A percentile compares a stretch with the other conserved stretches of the same genome.
Evolutionary conservation across 2,797 vertebrate species (phyloP).

Genomic region (Champsocephalus esox): DNA sequence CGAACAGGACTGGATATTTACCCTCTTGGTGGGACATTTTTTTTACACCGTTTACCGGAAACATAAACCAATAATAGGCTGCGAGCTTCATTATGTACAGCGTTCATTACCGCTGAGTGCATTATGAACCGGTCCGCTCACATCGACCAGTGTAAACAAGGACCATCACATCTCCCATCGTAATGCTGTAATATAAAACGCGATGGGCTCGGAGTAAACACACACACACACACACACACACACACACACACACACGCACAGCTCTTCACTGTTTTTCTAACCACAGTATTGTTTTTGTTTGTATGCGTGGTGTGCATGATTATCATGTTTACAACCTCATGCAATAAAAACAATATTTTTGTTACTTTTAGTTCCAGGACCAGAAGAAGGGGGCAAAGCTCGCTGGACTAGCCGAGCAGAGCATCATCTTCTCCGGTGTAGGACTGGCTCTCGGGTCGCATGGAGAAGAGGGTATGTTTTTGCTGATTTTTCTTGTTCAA

Average conservation of each 20-base stretch:
- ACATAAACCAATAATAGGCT: constrained; percentile 42
- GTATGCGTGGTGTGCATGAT: background rate
- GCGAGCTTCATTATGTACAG: constrained; percentile 45
- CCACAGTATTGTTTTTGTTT: constrained; percentile 20
- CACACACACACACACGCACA: constrained; percentile 24
- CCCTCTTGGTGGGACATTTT: constrained; percentile 76
- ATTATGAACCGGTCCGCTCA: constrained; percentile 39
- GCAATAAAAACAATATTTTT: constrained; percentile 5
- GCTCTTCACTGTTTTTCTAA: constrained; percentile 42
- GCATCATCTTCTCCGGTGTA: constrained; percentile 78
- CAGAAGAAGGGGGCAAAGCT: constrained; percentile 62
- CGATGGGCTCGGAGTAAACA: constrained; percentile 60
- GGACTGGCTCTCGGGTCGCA: constrained; percentile 85
- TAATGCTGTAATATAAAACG: constrained; percentile 61
- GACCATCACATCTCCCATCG: constrained; percentile 54
- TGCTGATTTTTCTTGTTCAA: constrained; percentile 13
- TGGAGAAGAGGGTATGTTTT: constrained; percentile 87
- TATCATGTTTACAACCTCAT: constrained; percentile 43
- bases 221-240: constrained; percentile 21
- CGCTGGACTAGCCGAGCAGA: constrained; percentile 75
- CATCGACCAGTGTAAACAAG: background rate
- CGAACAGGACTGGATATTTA: constrained; percentile 55
- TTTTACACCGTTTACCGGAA: constrained; percentile 50
- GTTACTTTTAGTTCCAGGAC: constrained; percentile 65
- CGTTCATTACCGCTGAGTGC: constrained; percentile 57